phyloP scores from a whole-genome alignment of 1,140 invertebrate genomes.

The Micrasema minimum region DNA sequence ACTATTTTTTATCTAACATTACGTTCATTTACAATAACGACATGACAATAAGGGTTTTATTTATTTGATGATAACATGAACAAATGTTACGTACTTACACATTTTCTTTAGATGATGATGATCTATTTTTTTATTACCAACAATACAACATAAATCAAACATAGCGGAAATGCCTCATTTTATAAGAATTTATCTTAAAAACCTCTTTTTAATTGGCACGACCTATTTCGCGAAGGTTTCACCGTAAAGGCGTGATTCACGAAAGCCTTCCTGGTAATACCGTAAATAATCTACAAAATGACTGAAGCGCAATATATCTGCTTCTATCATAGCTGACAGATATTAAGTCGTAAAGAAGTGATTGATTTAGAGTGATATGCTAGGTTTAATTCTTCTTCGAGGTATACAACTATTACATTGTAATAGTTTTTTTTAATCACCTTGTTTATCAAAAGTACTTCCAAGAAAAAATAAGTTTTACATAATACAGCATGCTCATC shows the following conservation, averaged over 20 bases:
- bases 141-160: constrained; percentile 25
- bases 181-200: constrained; percentile 4
- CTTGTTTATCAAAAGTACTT: neutral
- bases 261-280: constrained; percentile 24
- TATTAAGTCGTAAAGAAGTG: constrained; percentile 29
- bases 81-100: too few species aligned
- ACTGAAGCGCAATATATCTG: neutral
- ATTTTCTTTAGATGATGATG: too few species aligned
- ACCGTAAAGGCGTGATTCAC: constrained; percentile 20
- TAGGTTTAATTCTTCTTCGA: constrained; percentile 1
- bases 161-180: constrained; percentile 22
- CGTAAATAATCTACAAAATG: constrained; percentile 22
- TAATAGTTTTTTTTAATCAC: neutral
- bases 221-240: constrained; percentile 1
- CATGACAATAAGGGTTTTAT: too few species aligned
- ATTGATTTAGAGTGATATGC: constrained; percentile 34
- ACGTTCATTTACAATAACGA: too few species aligned
- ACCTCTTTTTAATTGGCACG: constrained; percentile 15
- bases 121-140: too few species aligned
- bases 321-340: neutral
- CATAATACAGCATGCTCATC: too few species aligned
- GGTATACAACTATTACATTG: constrained; percentile 8
- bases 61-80: too few species aligned
- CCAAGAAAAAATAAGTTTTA: too few species aligned
- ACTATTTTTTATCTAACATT: too few species aligned